Evolutionary conservation across 2,888 invertebrate species (phyloP), one percentile per base, ranked within the genome.

Genomic region (Philopedon plagiatum): DNA sequence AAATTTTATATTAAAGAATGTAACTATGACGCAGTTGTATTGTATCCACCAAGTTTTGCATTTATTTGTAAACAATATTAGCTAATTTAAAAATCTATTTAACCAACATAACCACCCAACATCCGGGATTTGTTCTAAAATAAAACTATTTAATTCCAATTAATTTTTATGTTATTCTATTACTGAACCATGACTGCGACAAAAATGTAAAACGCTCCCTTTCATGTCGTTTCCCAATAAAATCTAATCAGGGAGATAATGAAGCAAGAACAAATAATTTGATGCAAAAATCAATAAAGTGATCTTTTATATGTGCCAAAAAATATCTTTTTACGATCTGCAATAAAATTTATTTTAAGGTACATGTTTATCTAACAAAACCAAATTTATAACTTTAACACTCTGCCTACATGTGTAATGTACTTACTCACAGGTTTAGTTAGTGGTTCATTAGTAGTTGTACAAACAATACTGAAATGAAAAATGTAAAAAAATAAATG

Each of bases 51-150:
- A n/a, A n/a, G n/a, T n/a, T n/a, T n/a, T n/a, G n/a, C n/a, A n/a
- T n/a, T n/a, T n/a, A n/a, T n/a, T n/a, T n/a, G 34, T 39, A 2
- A 26, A 15, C 26, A 65, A 54, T 44, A 8, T 9, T 29, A 32
- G 26, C 21, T 46, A 15, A 29, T n/a, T n/a, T n/a, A 44, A 15
- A n/a, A 58, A 39, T n/a, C 32, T 32, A 61, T 46, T 61, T 13
- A 32, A 32, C 34, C 32, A 63, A n/a, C 5, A 19, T 11, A 63
- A 34, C 51, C 46, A 5, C 51, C 23, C 19, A 34, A 63, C 51
- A 63, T 63, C 62, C 62, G 29, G 62, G 15, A 9, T 32, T 37
- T 63, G 62, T 21, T 18, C 23, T 37, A 63, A 63, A 63, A 63
- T 49, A 2, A 37, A 32, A 26, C 61, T 61, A 32, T 44, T 32